Base-by-base conservation (phyloP, 2,888 invertebrate genomes). In the Sesia bembeciformis region DNA sequence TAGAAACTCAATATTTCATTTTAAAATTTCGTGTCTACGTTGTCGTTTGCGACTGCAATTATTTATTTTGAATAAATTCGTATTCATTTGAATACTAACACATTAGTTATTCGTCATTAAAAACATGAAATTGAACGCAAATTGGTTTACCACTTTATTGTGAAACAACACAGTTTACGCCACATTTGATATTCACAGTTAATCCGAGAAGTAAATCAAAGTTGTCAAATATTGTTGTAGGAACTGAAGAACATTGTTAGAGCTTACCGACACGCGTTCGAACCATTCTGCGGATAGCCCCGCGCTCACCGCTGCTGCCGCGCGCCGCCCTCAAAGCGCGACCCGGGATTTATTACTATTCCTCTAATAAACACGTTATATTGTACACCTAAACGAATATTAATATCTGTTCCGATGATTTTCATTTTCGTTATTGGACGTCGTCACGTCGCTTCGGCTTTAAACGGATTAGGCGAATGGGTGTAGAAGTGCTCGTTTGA, bases 281-380 rank as follows among this genome's bases (percentile, higher is more conserved):
- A 62, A 65, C 74, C 82, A 78, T 82, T 74, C 23, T 78, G 84
- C 66, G 85, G 84, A 72, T 72, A 75, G 76, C 23, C 77, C 75
- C 64, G 60, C 62, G 62, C 62, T 49, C 54, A 58, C 56, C 57
- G 59, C 60, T 63, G 23, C 23, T 23, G 23, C 23, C 23, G 23
- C 23, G 23, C 23, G 23, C 23, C 23, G 23, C 23, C 23, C 23
- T 23, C 23, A 23, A 23, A 23, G 23, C 23, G 23, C 23, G 52
- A 65, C 64, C 66, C 64, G 60, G 68, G 74, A 78, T 83, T 84
- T 83, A 84, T 79, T 75, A 76, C 74, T 71, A 66, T 69, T 68
- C 62, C 75, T 76, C 78, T 86, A 85, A 86, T 86, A 85, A 84
- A 85, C 84, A 84, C 83, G 81, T 86, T 80, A 74, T 74, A 70